These are phyloP conservation scores for Meleagris gallopavo DNA, from an alignment of 2,113 vertebrate genomes.

Conservation along the genomic window DNA sequence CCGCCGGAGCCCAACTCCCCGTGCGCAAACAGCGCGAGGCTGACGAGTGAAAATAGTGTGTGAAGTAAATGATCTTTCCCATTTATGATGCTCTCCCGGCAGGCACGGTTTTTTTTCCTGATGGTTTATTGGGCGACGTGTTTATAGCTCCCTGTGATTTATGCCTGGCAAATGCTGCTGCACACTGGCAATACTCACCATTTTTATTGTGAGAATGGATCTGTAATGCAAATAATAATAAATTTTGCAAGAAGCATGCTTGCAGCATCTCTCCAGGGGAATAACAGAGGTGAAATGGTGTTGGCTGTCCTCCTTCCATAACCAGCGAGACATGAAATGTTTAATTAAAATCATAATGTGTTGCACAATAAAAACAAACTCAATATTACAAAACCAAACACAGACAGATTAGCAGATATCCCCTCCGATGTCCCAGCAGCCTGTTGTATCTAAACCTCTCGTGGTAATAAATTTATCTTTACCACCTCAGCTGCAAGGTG, in stretches of 20 bases:
- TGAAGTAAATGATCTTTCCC: neutral
- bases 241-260: neutral
- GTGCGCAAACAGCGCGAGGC: neutral
- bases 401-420: neutral
- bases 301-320: neutral
- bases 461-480: neutral
- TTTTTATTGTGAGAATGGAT: neutral
- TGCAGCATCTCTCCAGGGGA: neutral
- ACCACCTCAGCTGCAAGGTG: neutral
- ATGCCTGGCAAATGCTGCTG: neutral
- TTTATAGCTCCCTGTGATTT: constrained; percentile 47
- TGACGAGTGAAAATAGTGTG: neutral
- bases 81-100: neutral
- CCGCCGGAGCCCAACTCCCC: neutral
- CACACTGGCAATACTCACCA: neutral
- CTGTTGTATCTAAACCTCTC: neutral
- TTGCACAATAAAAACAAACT: neutral
- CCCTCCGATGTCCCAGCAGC: neutral
- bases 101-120: neutral
- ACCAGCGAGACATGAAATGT: neutral
- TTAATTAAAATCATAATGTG: constrained; percentile 1
- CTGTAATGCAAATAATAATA: neutral
- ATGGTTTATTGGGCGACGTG: neutral
- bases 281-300: neutral
- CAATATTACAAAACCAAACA: neutral